Evolutionary conservation across 2,113 vertebrate genomes (phyloP), one percentile per base, ranked within the genome.

Genomic region (Nibea coibor): DNA sequence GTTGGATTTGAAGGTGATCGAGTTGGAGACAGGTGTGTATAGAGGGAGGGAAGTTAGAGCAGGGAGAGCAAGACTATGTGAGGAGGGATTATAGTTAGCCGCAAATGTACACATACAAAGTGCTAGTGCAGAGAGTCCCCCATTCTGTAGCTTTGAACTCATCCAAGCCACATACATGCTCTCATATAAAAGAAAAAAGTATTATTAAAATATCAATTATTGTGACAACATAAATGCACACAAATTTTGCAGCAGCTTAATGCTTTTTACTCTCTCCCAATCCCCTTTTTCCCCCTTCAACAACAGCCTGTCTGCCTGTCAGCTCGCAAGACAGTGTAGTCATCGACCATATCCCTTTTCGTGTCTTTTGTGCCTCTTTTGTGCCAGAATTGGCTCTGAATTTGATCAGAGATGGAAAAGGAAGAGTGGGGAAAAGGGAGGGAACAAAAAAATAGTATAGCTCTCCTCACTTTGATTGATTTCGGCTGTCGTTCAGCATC

Each of bases 401-500:
- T 84, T 68, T 82, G 53, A 80, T 80, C 45, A 72, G 20, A 51
- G 65, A 39, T 53, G 15, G 22, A 74, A 56, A 28, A 50, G 63
- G 35, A 71, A 22, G 22, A 43, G n/a, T 0, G 72, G 19, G 22
- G 8, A 16, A 19, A 64, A 35, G 31, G 31, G 35, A 35, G 35
- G 58, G 43, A 9, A 4, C 31, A 31, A 3, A 59, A 22, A 28
- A 16, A 39, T 3, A 63, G 12, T 0, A 5, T 22, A 42, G 20
- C 53, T 35, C 31, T 35, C 28, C 57, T 87, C 59, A 63, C 73
- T 81, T 73, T 82, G 71, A 90, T 81, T 87, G 1, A 75, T 78
- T 82, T 62, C 5, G 16, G 47, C 69, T 62, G 61, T 45, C 2
- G 4, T 78, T 79, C 43, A 64, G 19, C 3, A 0, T 67, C 69